phyloP scores from a whole-genome alignment of 2,888 invertebrate species.

The Vesta saturnalis region DNA sequence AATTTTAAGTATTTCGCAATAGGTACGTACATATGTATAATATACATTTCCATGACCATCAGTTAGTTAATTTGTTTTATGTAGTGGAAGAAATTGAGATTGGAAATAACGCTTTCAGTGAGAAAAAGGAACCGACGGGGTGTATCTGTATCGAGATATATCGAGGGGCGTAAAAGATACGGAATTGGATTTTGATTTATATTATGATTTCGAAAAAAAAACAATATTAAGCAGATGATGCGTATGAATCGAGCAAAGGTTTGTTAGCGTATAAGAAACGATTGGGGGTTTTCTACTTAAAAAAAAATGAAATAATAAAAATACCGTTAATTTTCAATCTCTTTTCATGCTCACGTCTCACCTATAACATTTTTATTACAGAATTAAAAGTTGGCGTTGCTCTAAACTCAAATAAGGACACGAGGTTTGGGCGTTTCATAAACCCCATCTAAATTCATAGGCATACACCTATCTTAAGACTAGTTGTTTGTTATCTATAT shows the following conservation, averaged over 20 bases:
- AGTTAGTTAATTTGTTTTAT: conserved; percentile 44
- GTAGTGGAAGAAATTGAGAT: conserved; percentile 44
- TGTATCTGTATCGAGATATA: conserved; percentile 46
- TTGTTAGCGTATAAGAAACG: neutral
- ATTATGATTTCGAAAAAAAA: conserved; percentile 21
- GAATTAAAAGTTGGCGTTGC: conserved; percentile 56
- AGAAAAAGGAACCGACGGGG: conserved; percentile 40
- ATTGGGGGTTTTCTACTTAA: conserved; percentile 15
- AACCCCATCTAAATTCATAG: conserved; percentile 61
- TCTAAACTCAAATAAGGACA: conserved; percentile 37
- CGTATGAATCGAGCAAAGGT: neutral
- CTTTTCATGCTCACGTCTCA: conserved; percentile 59
- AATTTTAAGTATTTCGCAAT: neutral
- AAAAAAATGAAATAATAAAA: conserved; percentile 24
- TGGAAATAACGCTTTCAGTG: conserved; percentile 37
- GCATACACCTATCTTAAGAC: conserved; percentile 51
- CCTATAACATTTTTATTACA: conserved; percentile 58
- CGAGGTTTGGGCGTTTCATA: conserved; percentile 34
- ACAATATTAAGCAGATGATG: neutral
- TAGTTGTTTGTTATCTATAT: conserved; percentile 31
- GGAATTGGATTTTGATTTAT: conserved; percentile 52
- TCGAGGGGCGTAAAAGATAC: conserved; percentile 50
- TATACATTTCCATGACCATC: conserved; percentile 30
- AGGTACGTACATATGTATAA: conserved; percentile 13
- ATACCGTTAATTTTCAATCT: conserved; percentile 59